Evolutionary conservation across 2,113 vertebrate species (phyloP).

Genomic region (Lepisosteus oculatus): DNA sequence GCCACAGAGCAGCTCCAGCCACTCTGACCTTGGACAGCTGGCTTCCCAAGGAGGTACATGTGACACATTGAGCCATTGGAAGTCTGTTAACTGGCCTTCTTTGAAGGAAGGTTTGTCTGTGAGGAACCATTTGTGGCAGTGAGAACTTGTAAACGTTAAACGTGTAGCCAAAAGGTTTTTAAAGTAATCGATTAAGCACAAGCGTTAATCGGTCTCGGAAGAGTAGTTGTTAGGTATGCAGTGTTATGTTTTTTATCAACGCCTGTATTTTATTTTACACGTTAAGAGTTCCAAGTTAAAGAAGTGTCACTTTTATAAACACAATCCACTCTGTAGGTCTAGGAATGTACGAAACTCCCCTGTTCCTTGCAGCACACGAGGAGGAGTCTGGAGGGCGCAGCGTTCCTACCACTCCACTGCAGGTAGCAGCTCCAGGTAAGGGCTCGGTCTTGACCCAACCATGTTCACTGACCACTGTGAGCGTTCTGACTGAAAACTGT

Average conservation of each 20-base stretch:
- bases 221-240: no score
- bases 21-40: conserved; percentile 90
- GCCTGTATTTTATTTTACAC: not conserved
- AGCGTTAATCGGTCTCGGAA: no score
- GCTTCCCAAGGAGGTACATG: conserved; percentile 90
- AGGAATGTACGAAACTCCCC: conserved; percentile 87
- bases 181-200: no score
- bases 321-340: conserved; percentile 67
- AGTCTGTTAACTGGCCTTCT: no score
- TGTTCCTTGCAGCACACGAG: conserved; percentile 80
- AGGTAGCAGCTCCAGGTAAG: conserved; percentile 78
- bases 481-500: no score
- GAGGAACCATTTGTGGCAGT: no score
- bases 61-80: not conserved
- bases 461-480: no score
- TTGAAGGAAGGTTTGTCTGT: no score
- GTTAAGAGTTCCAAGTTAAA: not conserved
- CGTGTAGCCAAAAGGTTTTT: no score
- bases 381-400: conserved; percentile 88
- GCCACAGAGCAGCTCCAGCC: conserved; percentile 85
- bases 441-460: not conserved
- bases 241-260: not conserved
- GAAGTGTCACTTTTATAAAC: conserved; percentile 4
- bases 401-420: conserved; percentile 85
- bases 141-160: no score